Evolutionary conservation across 64 coral and sea anemone genomes (phyloP), one percentile per base, ranked within the genome.

Genomic region (Hydrozoanthus tunicans): DNA sequence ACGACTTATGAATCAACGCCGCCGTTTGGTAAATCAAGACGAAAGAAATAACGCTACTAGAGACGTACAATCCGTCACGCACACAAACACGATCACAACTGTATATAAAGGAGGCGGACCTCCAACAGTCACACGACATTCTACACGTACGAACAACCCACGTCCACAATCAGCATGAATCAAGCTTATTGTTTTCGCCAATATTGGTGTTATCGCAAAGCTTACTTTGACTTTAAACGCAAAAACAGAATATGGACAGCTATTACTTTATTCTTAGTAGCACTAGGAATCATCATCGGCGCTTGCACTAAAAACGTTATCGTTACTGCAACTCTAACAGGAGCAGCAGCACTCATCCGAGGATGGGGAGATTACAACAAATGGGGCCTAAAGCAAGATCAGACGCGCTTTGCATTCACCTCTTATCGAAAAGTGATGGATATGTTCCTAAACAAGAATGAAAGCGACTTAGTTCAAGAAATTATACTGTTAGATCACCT

Each of bases 381-480:
- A 20, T 20, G 20, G 20, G 20, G 20, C 20, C 20, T 20, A 20
- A 20, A 20, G 20, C 20, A 20, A 20, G 20, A 20, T 20, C 20
- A 20, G 20, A 20, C 20, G 20, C 20, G 20, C 20, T 20, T 20
- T 20, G 20, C 20, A 20, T 20, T 20, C 20, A 20, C 20, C 20
- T 20, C 20, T 20, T 20, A 20, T 20, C 20, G 20, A 20, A 20
- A 20, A 20, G 66, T 69, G 66, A 69, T 69, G 66, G 66, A 69
- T 69, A 69, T 69, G 66, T 69, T 69, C 66, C 66, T 54, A 17
- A 59, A 79, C 58, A 59, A 59, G 56, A 56, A 32, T 79, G 77
- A 59, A 79, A 56, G 17, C 66, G 66, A 69, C 66, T 69, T 69
- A 69, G 66, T 69, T 20, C 20, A 20, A 20, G 20, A 20, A 20